Evolutionary conservation across 2,113 vertebrate species (phyloP), one percentile per base, ranked within the genome.

Genomic region (Oryzias woworae): DNA sequence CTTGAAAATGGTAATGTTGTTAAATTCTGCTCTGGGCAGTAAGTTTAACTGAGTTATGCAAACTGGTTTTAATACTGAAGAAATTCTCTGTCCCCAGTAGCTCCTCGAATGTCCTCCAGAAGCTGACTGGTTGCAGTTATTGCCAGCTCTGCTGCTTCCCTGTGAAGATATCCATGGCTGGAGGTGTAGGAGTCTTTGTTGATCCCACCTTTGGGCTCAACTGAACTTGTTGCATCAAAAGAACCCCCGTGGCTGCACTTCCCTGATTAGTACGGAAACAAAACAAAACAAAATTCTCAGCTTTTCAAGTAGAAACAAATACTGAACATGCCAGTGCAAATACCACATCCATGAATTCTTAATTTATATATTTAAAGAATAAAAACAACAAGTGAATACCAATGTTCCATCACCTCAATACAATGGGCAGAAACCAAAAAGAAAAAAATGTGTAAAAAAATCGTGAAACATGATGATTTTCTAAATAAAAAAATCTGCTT

Each of bases 231-330:
- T 31, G 8, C 0, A 64, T 91, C 90, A 1, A 36, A 0, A 0
- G 0, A 1, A 4, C 63, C 75, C 24, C 90, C 89, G 4, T 92
- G 90, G 58, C 88, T 90, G 72, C 90, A 92, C 53, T 92, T 92
- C 44, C 87, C 89, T 92, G 55, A 57, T 31, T 0, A 45, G 53
- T 2, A 59, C 23, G 22, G 31, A 36, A 36, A 53, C 43, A 58
- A 14, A 55, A 18, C 7, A n/a, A 66, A 4, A 62, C 26, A 48
- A 28, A 48, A 41, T 24, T 20, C 12, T 31, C 4, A 10, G 14
- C 22, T 48, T 48, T 46, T 18, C 2, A 7, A 10, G 6, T 48
- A n/a, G 18, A 48, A 48, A 18, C 14, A 17, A 45, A 5, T 36
- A 36, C 8, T 36, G 36, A 12, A 36, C 36, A 36, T 36, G 12